Conservation (phyloP, 2,888 invertebrate genomes). For the Vannuccia rotundouncinata region DNA sequence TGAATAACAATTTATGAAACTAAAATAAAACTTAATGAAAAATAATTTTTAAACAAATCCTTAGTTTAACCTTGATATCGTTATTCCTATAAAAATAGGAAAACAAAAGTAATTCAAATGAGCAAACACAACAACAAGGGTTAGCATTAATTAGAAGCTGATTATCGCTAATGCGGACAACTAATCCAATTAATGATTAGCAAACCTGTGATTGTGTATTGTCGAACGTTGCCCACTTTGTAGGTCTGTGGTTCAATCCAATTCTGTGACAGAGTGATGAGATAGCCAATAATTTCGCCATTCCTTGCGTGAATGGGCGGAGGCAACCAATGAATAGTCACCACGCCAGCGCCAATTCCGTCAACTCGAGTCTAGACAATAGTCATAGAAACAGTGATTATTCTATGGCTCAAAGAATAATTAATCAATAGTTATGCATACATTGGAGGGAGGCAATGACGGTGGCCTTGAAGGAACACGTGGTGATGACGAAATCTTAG, state of each 20-base stretch:
- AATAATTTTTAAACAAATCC: no score
- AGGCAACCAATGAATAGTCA: slow-evolving; percentile 22
- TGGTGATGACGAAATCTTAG: slow-evolving; percentile 28
- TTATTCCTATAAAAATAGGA: no score
- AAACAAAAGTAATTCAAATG: no score
- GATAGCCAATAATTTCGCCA: slow-evolving; percentile 31
- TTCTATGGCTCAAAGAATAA: no score
- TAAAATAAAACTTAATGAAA: no score
- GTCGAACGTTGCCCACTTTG: background rate
- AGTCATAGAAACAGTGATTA: background rate
- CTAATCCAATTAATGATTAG: no score
- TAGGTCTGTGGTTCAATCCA: slow-evolving; percentile 9
- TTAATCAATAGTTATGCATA: no score
- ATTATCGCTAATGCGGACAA: no score
- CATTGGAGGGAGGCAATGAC: slow-evolving; percentile 3
- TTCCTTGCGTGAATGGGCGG: background rate
- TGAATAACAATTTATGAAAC: no score
- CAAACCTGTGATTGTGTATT: background rate
- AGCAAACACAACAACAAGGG: no score
- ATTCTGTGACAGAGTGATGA: background rate
- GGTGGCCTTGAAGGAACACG: slow-evolving; percentile 31
- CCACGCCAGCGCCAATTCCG: slow-evolving; percentile 9
- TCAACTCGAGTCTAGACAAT: background rate
- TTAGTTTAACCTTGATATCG: no score
- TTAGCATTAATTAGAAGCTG: no score